Evolutionary conservation across 2,888 invertebrate species (phyloP).

Genomic region (Oeneis ivallda): DNA sequence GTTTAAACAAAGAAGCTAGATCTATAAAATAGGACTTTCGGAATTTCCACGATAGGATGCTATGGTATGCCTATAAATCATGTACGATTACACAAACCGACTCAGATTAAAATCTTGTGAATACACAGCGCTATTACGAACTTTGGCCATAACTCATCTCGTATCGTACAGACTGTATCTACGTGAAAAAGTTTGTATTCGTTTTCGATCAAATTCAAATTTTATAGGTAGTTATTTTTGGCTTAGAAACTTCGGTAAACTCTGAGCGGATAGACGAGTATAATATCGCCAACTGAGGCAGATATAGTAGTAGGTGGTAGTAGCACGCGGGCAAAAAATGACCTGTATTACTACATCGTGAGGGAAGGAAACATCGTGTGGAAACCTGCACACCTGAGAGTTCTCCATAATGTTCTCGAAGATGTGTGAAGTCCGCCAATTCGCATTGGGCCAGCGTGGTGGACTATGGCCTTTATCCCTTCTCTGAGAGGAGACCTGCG

Average conservation of each 20-base stretch:
- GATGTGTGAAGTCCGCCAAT: too few species aligned
- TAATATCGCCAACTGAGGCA: too few species aligned
- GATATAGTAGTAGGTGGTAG: too few species aligned
- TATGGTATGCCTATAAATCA: slow-evolving; percentile 7
- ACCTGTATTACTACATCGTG: too few species aligned
- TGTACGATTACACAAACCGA: slow-evolving; percentile 9
- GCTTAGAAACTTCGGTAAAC: neutral
- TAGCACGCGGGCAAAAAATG: too few species aligned
- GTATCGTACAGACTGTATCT: neutral
- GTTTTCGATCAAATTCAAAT: slow-evolving; percentile 13
- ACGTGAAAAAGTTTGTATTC: slow-evolving; percentile 9
- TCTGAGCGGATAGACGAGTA: neutral
- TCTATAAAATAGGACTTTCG: neutral
- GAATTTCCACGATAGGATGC: neutral
- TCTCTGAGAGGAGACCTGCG: too few species aligned
- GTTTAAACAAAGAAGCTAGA: neutral
- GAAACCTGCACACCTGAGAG: too few species aligned
- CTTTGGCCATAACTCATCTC: slow-evolving; percentile 16
- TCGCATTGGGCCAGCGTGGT: too few species aligned
- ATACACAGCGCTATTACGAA: slow-evolving; percentile 3
- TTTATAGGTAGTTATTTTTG: neutral
- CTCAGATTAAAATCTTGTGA: slow-evolving; percentile 15
- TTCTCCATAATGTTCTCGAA: too few species aligned
- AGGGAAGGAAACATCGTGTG: too few species aligned
- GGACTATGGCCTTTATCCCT: too few species aligned